phyloP scores from a whole-genome alignment of 2,888 invertebrate species.

The Geotrupes spiniger region DNA sequence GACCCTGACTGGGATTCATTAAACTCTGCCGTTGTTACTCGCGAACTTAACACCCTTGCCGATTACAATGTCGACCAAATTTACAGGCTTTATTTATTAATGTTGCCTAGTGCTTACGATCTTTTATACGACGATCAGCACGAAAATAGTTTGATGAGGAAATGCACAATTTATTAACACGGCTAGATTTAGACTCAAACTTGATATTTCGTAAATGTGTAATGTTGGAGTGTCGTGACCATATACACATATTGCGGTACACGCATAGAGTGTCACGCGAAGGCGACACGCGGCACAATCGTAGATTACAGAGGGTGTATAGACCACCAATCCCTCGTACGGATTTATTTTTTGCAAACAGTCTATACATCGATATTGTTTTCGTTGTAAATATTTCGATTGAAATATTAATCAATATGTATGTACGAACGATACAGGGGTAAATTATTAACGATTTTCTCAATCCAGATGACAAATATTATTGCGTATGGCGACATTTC shows the following conservation, averaged over 20 bases:
- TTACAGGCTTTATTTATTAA: conserved; percentile 2
- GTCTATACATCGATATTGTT: too few species aligned
- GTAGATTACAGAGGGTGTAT: conserved; percentile 35
- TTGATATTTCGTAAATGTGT: conserved; percentile 39
- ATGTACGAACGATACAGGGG: too few species aligned
- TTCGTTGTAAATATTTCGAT: too few species aligned
- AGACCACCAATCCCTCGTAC: conserved; percentile 26
- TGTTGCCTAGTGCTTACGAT: neutral
- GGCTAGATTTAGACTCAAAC: conserved; percentile 25
- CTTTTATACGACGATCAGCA: neutral
- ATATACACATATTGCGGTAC: conserved; percentile 31
- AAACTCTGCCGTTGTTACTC: too few species aligned
- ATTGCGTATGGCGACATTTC: too few species aligned
- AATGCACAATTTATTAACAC: conserved; percentile 32
- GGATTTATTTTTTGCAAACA: too few species aligned
- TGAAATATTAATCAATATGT: too few species aligned
- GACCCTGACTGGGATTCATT: too few species aligned
- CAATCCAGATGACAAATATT: too few species aligned
- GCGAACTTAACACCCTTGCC: neutral
- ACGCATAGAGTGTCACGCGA: conserved; percentile 37
- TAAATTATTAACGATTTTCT: too few species aligned
- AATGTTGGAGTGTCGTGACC: conserved; percentile 42
- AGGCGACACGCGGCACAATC: conserved; percentile 35
- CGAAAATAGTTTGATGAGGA: conserved; percentile 16
- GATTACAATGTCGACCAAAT: conserved; percentile 1